phyloP scores from a whole-genome alignment of 2,888 invertebrate genomes.

The Hypsopygia costalis region DNA sequence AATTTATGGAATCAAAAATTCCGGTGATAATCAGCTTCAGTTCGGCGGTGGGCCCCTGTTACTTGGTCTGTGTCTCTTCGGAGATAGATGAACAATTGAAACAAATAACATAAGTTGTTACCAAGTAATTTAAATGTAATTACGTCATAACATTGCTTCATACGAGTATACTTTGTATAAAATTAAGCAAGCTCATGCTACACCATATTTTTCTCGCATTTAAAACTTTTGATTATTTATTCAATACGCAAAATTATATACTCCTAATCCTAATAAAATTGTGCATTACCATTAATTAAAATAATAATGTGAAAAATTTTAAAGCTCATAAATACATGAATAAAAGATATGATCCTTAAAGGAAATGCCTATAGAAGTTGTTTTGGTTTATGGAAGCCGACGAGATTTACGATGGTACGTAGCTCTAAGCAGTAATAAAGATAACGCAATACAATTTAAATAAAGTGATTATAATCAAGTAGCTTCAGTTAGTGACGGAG shows the following conservation, averaged over 20 bases:
- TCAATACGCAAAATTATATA: not conserved
- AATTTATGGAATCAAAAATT: too few relatives aligned
- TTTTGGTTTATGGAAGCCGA: conserved; percentile 6
- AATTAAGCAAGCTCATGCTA: too few relatives aligned
- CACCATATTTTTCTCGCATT: too few relatives aligned
- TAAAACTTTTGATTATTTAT: too few relatives aligned
- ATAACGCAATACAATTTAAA: conserved; percentile 54
- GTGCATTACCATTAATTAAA: not conserved
- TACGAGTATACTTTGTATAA: too few relatives aligned
- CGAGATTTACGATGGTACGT: conserved; percentile 17
- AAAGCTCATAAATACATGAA: not conserved
- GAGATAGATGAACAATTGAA: too few relatives aligned
- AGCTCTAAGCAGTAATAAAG: conserved; percentile 32
- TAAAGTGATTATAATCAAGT: conserved; percentile 52
- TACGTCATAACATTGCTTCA: too few relatives aligned
- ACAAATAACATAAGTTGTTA: too few relatives aligned
- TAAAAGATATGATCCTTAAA: conserved; percentile 14
- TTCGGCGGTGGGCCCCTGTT: too few relatives aligned
- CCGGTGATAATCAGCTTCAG: too few relatives aligned
- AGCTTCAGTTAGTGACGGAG: conserved; percentile 43
- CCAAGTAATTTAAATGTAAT: too few relatives aligned
- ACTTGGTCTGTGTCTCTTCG: too few relatives aligned
- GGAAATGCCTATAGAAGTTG: conserved; percentile 20
- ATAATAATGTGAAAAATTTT: not conserved
- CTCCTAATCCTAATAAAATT: not conserved